phyloP scores from a whole-genome alignment of 2,113 vertebrate genomes.

The Rhizomys pruinosus region DNA sequence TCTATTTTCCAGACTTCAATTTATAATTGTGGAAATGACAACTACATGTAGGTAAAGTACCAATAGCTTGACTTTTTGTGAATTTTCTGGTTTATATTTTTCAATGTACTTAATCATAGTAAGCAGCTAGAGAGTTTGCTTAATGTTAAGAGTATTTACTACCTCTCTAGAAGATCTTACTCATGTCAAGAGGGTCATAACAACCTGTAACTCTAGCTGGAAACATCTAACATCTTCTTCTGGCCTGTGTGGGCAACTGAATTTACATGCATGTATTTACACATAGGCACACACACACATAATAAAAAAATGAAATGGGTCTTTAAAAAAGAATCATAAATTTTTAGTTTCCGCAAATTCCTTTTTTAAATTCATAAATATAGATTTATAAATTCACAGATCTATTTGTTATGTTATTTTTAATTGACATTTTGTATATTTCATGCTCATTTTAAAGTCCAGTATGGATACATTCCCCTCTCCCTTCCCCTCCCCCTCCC shows the following conservation, averaged over 20 bases:
- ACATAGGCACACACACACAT: neutral
- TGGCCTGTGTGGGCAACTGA: no score
- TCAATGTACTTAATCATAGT: neutral
- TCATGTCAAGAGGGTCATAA: no score
- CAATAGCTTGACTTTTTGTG: neutral
- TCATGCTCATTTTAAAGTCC: no score
- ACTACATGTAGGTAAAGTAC: neutral
- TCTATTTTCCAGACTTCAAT: conserved; percentile 27
- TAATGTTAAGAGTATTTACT: no score
- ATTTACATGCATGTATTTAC: no score
- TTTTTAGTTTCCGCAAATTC: conserved; percentile 18
- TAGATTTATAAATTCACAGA: neutral
- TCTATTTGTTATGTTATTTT: neutral
- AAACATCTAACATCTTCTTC: neutral
- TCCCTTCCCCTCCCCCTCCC: no score
- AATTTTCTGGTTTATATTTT: neutral
- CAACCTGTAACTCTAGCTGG: no score
- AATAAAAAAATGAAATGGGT: neutral
- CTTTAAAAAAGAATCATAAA: neutral
- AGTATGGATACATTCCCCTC: no score
- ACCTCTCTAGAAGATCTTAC: no score
- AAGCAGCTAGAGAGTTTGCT: neutral
- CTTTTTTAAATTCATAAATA: neutral
- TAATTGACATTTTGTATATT: neutral
- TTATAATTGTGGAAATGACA: neutral